Conservation (phyloP, 1,140 invertebrate genomes). For the Stegodyphus dumicola region DNA sequence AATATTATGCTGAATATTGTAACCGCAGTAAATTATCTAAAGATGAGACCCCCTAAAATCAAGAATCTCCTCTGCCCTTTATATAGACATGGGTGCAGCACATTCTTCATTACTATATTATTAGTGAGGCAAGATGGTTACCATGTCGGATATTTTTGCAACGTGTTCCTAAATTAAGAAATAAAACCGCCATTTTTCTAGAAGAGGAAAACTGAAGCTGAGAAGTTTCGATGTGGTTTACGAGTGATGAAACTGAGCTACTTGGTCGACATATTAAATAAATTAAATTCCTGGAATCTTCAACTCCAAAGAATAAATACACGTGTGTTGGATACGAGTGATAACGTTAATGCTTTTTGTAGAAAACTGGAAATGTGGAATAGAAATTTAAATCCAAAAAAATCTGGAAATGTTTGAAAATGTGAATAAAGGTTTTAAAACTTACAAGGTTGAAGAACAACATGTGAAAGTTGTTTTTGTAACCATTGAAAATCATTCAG, state of each 20-base stretch:
- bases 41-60: not conserved
- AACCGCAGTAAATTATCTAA: conserved; percentile 17
- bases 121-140: conserved; percentile 2
- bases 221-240: not conserved
- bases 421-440: too few species aligned
- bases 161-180: not conserved
- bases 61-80: not conserved
- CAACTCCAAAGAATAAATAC: not conserved
- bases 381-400: not conserved
- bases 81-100: conserved; percentile 5
- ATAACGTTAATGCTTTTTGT: not conserved
- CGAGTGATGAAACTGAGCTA: not conserved
- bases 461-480: too few species aligned
- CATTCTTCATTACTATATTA: not conserved
- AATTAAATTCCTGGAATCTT: not conserved
- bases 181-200: not conserved
- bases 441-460: too few species aligned
- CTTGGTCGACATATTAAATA: conserved; percentile 2
- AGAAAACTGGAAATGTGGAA: not conserved
- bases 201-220: not conserved
- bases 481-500: too few species aligned
- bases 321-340: conserved; percentile 7
- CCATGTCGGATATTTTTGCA: not conserved
- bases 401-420: too few species aligned
- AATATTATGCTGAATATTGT: not conserved